Conservation (phyloP, 2,113 vertebrate species). For the Synodontis membranacea region DNA sequence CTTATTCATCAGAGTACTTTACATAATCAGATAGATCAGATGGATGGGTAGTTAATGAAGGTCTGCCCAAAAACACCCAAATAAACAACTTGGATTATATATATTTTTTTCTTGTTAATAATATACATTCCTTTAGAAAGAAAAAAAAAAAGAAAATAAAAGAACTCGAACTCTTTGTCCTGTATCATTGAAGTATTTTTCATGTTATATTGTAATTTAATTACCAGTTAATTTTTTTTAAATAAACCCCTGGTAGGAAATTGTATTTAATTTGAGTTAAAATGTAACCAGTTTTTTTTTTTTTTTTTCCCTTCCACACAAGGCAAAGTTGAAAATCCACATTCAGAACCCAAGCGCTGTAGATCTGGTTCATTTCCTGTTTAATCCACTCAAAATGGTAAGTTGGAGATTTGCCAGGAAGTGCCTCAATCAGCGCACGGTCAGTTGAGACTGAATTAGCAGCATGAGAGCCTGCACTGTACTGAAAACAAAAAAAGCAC, state of each 20-base stretch:
- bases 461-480: neutral
- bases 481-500: neutral
- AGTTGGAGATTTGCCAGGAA: slow-evolving; percentile 45
- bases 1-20: neutral
- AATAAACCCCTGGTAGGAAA: neutral
- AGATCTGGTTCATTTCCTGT: slow-evolving; percentile 93
- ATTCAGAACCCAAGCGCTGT: slow-evolving; percentile 93
- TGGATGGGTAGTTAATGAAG: too few relatives aligned
- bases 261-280: neutral
- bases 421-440: neutral
- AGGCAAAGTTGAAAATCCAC: slow-evolving; percentile 88
- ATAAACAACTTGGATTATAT: neutral
- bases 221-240: too few relatives aligned
- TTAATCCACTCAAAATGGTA: slow-evolving; percentile 90
- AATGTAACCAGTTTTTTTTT: neutral
- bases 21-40: neutral
- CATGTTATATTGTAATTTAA: too few relatives aligned
- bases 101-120: neutral
- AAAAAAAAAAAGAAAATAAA: too few relatives aligned
- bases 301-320: slow-evolving; percentile 30
- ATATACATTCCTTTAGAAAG: neutral
- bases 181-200: neutral
- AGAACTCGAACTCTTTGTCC: neutral
- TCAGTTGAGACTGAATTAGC: neutral
- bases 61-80: neutral